A percentile compares a stretch with the other conserved stretches of the same genome.
phyloP scores from a whole-genome alignment of 53 echinoderm and acorn worm genomes.

The Astropecten irregularis region DNA sequence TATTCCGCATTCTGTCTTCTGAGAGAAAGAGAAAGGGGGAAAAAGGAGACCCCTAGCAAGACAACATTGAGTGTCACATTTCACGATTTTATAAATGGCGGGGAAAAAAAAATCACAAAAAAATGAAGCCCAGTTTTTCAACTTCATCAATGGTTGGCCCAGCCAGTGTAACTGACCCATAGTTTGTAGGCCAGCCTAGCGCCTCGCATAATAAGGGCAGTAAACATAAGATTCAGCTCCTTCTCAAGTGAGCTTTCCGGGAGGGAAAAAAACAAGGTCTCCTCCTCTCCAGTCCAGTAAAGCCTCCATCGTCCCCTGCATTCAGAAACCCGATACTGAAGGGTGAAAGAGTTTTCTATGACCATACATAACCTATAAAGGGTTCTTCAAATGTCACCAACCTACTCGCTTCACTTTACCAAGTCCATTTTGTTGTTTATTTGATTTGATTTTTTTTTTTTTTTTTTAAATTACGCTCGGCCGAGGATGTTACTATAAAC shows the following conservation, averaged over 20 bases:
- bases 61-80: too few species aligned
- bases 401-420: background rate
- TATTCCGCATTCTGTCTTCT: too few species aligned
- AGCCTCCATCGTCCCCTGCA: too few species aligned
- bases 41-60: too few species aligned
- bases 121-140: background rate
- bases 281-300: background rate
- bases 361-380: conserved; percentile 47
- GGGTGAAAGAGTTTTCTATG: conserved; percentile 53
- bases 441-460: too few species aligned
- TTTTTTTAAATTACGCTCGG: too few species aligned
- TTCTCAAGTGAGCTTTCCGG: conserved; percentile 44
- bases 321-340: conserved; percentile 23
- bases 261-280: conserved; percentile 17
- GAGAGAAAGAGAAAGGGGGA: too few species aligned
- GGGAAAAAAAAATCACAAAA: too few species aligned
- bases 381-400: conserved; percentile 51
- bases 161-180: background rate
- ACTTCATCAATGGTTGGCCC: background rate
- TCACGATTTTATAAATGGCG: background rate
- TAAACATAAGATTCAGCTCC: conserved; percentile 11
- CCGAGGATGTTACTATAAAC: background rate
- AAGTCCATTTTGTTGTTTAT: too few species aligned
- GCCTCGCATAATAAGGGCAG: background rate
- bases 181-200: background rate